phyloP scores from a whole-genome alignment of 2,797 vertebrate species.

The Selene dorsalis region DNA sequence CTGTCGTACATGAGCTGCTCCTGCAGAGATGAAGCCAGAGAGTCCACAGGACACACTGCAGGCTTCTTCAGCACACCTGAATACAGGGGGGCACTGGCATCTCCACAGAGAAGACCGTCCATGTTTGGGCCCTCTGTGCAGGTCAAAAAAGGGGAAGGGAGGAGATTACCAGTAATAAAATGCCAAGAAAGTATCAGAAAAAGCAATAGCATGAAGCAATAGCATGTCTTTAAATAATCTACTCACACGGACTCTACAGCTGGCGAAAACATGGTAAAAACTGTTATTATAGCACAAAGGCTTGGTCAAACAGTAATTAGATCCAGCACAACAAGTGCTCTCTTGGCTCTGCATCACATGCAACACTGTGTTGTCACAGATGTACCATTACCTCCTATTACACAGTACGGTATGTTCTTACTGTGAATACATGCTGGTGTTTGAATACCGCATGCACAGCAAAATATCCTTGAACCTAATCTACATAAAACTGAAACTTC shows the following conservation, averaged over 20 bases:
- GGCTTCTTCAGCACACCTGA: conserved; percentile 88
- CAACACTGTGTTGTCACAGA: background rate
- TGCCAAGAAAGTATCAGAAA: background rate
- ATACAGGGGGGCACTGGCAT: conserved; percentile 85
- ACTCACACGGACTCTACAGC: conserved; percentile 3
- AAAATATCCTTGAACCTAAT: background rate
- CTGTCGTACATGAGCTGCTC: conserved; percentile 78
- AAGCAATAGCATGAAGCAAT: background rate
- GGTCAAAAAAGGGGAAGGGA: background rate
- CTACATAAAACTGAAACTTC: background rate
- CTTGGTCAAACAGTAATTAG: conserved; percentile 40
- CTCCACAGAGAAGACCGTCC: conserved; percentile 80
- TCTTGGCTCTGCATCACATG: conserved; percentile 21
- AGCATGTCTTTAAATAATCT: conserved; percentile 11
- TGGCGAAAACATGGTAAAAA: conserved; percentile 20
- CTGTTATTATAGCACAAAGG: conserved; percentile 20
- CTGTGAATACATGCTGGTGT: conserved; percentile 17
- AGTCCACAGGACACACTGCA: conserved; percentile 79
- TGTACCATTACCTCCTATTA: background rate
- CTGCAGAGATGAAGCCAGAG: conserved; percentile 84
- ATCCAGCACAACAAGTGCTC: conserved; percentile 15
- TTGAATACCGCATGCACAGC: background rate
- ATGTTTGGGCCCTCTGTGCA: conserved; percentile 72
- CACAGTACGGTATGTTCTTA: background rate
- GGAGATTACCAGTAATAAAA: background rate